Evolutionary conservation across 2,888 invertebrate genomes (phyloP), one percentile per base, ranked within the genome.

Genomic region (Tachina fera): DNA sequence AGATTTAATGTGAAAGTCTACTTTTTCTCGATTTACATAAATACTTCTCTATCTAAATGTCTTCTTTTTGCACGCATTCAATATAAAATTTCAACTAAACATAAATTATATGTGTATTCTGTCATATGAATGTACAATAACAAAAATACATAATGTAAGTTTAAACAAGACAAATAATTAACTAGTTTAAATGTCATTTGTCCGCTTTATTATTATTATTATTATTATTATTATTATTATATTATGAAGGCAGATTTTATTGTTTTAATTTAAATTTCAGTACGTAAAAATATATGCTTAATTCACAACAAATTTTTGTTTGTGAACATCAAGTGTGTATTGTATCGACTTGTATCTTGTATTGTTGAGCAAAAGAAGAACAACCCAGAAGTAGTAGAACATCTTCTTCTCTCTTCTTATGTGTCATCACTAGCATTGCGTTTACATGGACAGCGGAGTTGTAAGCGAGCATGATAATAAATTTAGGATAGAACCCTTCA

Each of bases 91-190:
- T 68, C n/a, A 58, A 70, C 61, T 61, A 71, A 86, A 74, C 61
- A 11, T 60, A 22, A 79, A 56, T 53, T 39, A 68, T 70, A 58
- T 83, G 49, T 83, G 58, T 80, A 49, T 78, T 87, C 65, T 83
- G 85, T 85, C 84, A 87, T 87, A 88, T 89, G 83, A 83, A 83
- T 78, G 85, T 79, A 47, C 65, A 82, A 72, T 60, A 51, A 76
- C 76, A 51, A 76, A 58, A 65, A 47, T 45, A 80, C 19, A 82
- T 70, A 74, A 84, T 70, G 84, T 84, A 84, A 84, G 84, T 84
- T 77, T 72, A 19, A 72, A 72, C 14, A 56, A 72, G 19, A 65
- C 56, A 56, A 78, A 45, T n/a, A 19, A n/a, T 56, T 56, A 56
- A 78, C 31, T n/a, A 19, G 11, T 19, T 61, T 58, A 63, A 43